Percentiles rank a stretch among this genome's conserved stretches.
Conservation (phyloP, 2,797 vertebrate species). For the Anguilla anguilla region DNA sequence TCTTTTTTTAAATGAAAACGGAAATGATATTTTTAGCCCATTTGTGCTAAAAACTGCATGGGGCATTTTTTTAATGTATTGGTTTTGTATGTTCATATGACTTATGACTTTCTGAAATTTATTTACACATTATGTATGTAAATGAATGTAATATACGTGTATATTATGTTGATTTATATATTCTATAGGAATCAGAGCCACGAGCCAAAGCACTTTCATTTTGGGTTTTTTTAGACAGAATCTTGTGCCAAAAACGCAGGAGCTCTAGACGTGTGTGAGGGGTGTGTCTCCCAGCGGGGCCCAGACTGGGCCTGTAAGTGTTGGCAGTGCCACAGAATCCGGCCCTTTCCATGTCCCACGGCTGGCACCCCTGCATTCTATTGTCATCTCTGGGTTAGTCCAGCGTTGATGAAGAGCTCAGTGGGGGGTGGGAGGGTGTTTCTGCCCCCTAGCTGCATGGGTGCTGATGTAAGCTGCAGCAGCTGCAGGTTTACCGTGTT, state of each 20-base stretch:
- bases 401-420: too few species aligned
- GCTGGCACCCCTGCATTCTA: too few species aligned
- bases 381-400: too few species aligned
- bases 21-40: slow-evolving; percentile 67
- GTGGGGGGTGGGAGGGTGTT: too few species aligned
- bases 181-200: slow-evolving; percentile 48
- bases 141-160: slow-evolving; percentile 67
- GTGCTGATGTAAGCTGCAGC: too few species aligned
- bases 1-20: slow-evolving; percentile 46
- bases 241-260: slow-evolving; percentile 33
- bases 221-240: slow-evolving; percentile 39
- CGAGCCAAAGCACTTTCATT: slow-evolving; percentile 50
- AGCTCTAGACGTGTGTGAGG: background rate
- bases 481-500: too few species aligned
- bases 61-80: slow-evolving; percentile 67
- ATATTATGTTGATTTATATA: slow-evolving; percentile 61
- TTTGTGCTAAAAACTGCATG: slow-evolving; percentile 69
- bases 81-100: slow-evolving; percentile 70
- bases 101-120: slow-evolving; percentile 58
- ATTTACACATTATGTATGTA: slow-evolving; percentile 65
- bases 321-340: background rate
- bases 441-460: too few species aligned
- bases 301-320: background rate
- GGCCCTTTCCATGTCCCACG: background rate
- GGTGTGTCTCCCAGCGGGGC: background rate